Base-by-base conservation (phyloP, 92 coral and sea anemone genomes). In the Paragorgia papillata region DNA sequence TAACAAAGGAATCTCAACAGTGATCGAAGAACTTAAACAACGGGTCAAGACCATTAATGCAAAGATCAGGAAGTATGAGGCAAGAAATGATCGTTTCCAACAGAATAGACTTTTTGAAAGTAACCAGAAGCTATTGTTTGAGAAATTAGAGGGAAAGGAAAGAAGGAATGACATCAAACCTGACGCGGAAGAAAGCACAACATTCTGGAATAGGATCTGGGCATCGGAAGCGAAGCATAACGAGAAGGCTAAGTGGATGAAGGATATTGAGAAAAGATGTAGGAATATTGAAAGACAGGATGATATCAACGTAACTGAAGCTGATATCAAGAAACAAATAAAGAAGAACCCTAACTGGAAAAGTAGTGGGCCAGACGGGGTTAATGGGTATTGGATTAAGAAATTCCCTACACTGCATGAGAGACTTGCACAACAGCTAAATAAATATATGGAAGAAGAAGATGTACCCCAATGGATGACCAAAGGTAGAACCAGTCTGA, bases 351-450 rank as follows among this genome's bases (percentile, higher is more conserved):
- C 84, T 19, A 81, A 67, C 39, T 81, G 80, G 82, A 82, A 56
- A 32, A 1, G 20, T 17, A 15, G 14, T 32, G 74, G 50, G 10
- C 49, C 18, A 13, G 74, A 66, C 12, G 74, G 70, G 31, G 79
- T 67, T 37, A 85, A 69, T 17, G 88, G 70, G 22, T 56, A 9
- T 24, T 80, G 81, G 85, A 31, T 85, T 62, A 85, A 80, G 68
- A 44, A 71, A 54, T 70, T 85, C n/a, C 54, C 33, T 0, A 26
- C 69, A 18, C 61, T 79, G 15, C 59, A 56, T 25, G 25, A 28
- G 25, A 46, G 67, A 28, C 64, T 84, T 57, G 56, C 83, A 33
- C 46, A 48, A 43, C 82, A 76, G 32, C 58, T 81, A 27, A 69
- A 76, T 49, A 31, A 40, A 14, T 33, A 58, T 65, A 32, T 71